Base-by-base conservation (phyloP, 2,113 vertebrate genomes). In the Pelodiscus sinensis region DNA sequence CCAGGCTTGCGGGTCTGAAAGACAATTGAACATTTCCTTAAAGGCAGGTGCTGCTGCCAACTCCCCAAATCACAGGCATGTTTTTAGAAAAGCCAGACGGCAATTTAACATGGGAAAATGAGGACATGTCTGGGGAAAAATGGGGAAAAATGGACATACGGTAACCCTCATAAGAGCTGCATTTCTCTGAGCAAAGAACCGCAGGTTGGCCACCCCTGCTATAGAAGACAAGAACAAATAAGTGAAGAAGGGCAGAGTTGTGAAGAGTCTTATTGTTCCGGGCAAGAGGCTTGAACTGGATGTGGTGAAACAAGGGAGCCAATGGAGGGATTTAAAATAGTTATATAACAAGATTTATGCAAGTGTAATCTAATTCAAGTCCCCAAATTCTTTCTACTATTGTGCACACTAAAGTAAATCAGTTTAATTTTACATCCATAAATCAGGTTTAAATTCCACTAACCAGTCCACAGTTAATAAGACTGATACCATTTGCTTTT, bases 351-450 rank as follows among this genome's bases (percentile, higher is more conserved):
- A 54, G 14, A 54, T 54, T 54, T 54, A 54, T 54, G 52, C 52
- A 54, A 11, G 52, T 54, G 10, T 54, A 14, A 54, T 92, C 44
- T 88, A 96, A 97, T 97, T 97, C 97, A 94, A 91, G 81, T 21
- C 79, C 62, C 8, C 95, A 82, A 93, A 83, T 89, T 86, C 78
- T 93, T 87, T 94, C 82, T 77, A 93, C 87, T 97, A 92, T 79
- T 82, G 80, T 38, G 82, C 82, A 95, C n/a, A 35, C 71, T 79
- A 92, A 95, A 97, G 94, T 88, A 96, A 95, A 83, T 84, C 71
- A 94, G 85, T 95, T 97, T 90, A 94, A 95, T 87, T 96, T 92
- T 88, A 75, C 82, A 89, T 85, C 90, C 89, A 88, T 95, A 95
- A 96, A 91, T 94, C 89, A 96, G 91, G 57, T 80, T 93, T 94